Base-by-base conservation (phyloP, 2,888 invertebrate genomes). In the Onchidella celtica region DNA sequence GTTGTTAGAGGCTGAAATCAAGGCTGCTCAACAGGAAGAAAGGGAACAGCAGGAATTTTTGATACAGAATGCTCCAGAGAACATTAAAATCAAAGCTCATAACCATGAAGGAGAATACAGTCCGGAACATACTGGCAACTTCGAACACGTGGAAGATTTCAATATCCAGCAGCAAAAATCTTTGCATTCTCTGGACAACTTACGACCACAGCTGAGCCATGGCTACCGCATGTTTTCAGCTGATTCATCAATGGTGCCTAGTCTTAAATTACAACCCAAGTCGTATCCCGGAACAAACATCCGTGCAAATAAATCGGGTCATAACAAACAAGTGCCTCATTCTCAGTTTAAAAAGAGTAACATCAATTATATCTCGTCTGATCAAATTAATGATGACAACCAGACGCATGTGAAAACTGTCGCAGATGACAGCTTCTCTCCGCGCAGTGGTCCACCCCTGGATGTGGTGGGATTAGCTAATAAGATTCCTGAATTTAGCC, bases 1-100 rank as follows among this genome's bases (percentile, higher is more conserved):
- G 83, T 74, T 85, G 36, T 81, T 91, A 57, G 88, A 90, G 81
- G 40, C 84, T 21, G 90, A 90, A 77, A 89, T 90, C 57, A 87
- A 89, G 47, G 81, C 82, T 47, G 83, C 80, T 11, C 82, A 85
- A 32, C 79, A 85, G 57, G 61, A 40, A 57, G 68, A 59, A 6
- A 76, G 55, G 77, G 84, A 86, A 38, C 85, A 86, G 57, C 85
- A 86, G 63, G 77, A 85, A 1, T 86, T 86, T 65, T 72, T 86
- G 4, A 66, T 73, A 2, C 66, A 76, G 38, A 84, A 86, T 61
- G 83, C 81, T 14, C 86, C 86, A 4, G 86, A 86, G 59, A 83
- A 81, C 68, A 76, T 81, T 55, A 85, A 85, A 40, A 66, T 83
- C 6, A 83, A 81, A 57, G 72, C 84, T 34, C 72, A 79, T 24